Conservation (phyloP, 2,888 invertebrate species). For the Lycocerus yunnanus region DNA sequence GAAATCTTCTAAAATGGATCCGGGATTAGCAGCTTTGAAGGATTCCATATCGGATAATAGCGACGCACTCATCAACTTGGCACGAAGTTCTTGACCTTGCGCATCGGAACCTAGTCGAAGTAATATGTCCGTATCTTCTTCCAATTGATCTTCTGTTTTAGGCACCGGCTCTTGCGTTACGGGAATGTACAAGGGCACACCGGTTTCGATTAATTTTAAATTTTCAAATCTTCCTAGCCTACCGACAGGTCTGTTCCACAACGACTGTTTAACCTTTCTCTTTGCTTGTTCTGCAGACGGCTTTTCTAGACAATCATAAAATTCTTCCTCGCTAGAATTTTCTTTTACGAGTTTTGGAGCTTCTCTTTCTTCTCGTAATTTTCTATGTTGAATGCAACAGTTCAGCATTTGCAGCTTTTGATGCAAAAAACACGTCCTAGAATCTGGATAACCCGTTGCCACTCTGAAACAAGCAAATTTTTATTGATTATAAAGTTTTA, state of each 20-base stretch:
- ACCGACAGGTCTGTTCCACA: slow-evolving; percentile 67
- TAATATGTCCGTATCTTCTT: slow-evolving; percentile 90
- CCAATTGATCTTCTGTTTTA: slow-evolving; percentile 95
- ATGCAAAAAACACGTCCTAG: slow-evolving; percentile 86
- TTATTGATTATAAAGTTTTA: neutral
- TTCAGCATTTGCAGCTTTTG: slow-evolving; percentile 92
- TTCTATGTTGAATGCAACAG: slow-evolving; percentile 73
- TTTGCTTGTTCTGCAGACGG: slow-evolving; percentile 40
- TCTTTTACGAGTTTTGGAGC: slow-evolving; percentile 27
- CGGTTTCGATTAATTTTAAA: slow-evolving; percentile 68
- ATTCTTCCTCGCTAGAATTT: slow-evolving; percentile 67
- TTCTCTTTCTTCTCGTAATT: slow-evolving; percentile 57
- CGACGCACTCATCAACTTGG: slow-evolving; percentile 94
- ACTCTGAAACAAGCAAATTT: slow-evolving; percentile 64
- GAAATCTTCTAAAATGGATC: slow-evolving; percentile 88
- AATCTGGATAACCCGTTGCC: slow-evolving; percentile 82
- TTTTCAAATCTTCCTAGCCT: slow-evolving; percentile 70
- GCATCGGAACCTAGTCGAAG: slow-evolving; percentile 85
- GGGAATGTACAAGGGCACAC: slow-evolving; percentile 78
- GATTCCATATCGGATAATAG: slow-evolving; percentile 97
- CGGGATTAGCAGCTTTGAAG: slow-evolving; percentile 98
- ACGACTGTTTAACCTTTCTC: slow-evolving; percentile 53
- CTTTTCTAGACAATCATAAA: slow-evolving; percentile 76
- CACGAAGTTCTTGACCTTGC: slow-evolving; percentile 80
- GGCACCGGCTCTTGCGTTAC: slow-evolving; percentile 91